Base-by-base conservation (phyloP, 1,140 invertebrate genomes). In the Bombus turneri region DNA sequence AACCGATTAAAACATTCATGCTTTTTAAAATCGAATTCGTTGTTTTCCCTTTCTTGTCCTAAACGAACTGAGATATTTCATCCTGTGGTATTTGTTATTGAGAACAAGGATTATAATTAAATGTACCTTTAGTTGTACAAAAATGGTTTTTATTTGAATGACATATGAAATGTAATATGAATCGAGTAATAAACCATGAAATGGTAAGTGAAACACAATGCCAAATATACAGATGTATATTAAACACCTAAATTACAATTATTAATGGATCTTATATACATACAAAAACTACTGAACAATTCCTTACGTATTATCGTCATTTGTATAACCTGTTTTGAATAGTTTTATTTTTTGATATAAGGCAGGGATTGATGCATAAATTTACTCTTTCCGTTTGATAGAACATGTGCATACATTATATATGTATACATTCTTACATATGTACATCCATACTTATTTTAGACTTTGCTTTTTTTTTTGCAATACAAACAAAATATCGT, bases 111-210 rank as follows among this genome's bases (percentile, higher is more conserved):
- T 68, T 47, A n/a, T 13, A 41, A 81, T 66, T 62, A 85, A 85
- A 59, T 79, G 25, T 84, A 85, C 43, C 22, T 68, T 73, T 79
- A 83, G 64, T 90, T 92, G 76, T 90, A 92, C 81, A 90, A 91
- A 92, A 92, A 89, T 88, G 85, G 57, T 86, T 69, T 91, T 92
- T 91, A 91, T 91, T 92, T 83, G 53, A 87, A 81, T 86, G 83
- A 82, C 81, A 86, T 88, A 88, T 47, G 76, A 88, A 92, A 89
- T 87, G 74, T 83, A 85, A 85, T 86, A 87, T 74, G 78, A 80
- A 74, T 84, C 73, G 62, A 37, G 71, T 83, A 81, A 87, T 90
- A 90, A 87, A 86, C 13, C 59, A 83, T 68, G 59, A 87, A 72
- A 77, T 89, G 59, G 41, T 87, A 73, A 87, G 64, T 90, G 43